Conservation (phyloP, 2,888 invertebrate genomes). For the Scrobipalpa costella region DNA sequence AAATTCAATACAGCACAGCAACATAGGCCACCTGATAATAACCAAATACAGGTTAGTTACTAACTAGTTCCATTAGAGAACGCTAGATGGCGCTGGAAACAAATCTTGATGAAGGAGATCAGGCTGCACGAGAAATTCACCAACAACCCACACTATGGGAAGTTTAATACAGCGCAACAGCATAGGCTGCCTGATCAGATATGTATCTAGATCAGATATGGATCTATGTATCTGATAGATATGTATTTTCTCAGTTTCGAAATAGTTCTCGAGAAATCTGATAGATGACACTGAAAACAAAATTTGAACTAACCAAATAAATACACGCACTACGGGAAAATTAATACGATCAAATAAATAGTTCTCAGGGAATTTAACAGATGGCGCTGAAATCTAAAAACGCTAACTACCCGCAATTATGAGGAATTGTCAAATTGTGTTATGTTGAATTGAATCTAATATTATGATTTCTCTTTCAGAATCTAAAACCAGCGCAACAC, state of each 20-base stretch:
- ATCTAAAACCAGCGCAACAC: slow-evolving; percentile 64
- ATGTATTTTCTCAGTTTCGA: too few species aligned
- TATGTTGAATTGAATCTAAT: not conserved
- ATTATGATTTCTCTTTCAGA: slow-evolving; percentile 49
- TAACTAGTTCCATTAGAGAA: not conserved
- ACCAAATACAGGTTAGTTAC: slow-evolving; percentile 30
- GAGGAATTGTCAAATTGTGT: not conserved
- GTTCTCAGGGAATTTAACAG: too few species aligned
- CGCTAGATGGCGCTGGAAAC: not conserved
- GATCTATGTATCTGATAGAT: too few species aligned
- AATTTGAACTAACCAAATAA: slow-evolving; percentile 40
- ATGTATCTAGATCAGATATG: too few species aligned
- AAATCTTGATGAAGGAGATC: slow-evolving; percentile 66
- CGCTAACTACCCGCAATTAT: too few species aligned
- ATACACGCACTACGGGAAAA: slow-evolving; percentile 58
- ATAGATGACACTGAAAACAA: slow-evolving; percentile 55
- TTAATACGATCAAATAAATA: slow-evolving; percentile 37
- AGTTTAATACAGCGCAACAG: slow-evolving; percentile 45
- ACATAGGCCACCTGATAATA: slow-evolving; percentile 59
- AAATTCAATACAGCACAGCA: slow-evolving; percentile 49
- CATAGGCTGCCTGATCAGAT: slow-evolving; percentile 57
- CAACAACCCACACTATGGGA: slow-evolving; percentile 57
- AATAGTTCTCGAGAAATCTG: slow-evolving; percentile 40
- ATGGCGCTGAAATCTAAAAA: too few species aligned
- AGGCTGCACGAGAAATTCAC: slow-evolving; percentile 60